phyloP scores from a whole-genome alignment of 2,888 invertebrate genomes.

The Drosophila neonasuta region DNA sequence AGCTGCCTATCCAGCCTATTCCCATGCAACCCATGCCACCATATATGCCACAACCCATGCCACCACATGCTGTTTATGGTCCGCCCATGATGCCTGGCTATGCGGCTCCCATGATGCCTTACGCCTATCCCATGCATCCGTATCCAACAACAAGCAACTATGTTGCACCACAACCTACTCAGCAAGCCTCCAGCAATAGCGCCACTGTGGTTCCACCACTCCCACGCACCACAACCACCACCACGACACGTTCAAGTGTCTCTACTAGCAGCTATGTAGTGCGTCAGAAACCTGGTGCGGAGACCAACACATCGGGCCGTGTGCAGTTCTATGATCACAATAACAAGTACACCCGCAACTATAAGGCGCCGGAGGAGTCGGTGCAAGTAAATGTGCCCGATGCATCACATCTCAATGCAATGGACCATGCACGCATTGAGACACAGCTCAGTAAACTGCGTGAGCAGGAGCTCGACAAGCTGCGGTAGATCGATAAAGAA shows the following conservation, averaged over 20 bases:
- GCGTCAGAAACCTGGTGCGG: slow-evolving; percentile 15
- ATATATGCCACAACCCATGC: slow-evolving; percentile 27
- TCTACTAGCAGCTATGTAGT: slow-evolving; percentile 34
- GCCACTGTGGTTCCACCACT: slow-evolving; percentile 4
- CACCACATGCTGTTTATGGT: slow-evolving; percentile 16
- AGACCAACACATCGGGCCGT: slow-evolving; percentile 23
- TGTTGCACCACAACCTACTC: neutral
- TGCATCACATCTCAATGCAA: slow-evolving; percentile 65
- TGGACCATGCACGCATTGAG: slow-evolving; percentile 77
- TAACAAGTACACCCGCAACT: slow-evolving; percentile 82
- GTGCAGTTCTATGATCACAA: slow-evolving; percentile 83
- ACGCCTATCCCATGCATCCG: slow-evolving; percentile 28
- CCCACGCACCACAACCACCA: slow-evolving; percentile 24
- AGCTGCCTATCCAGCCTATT: slow-evolving; percentile 3
- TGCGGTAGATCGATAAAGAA: slow-evolving; percentile 52
- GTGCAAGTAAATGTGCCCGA: slow-evolving; percentile 78
- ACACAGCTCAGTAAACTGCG: slow-evolving; percentile 57
- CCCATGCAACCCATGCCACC: slow-evolving; percentile 18
- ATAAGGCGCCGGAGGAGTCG: slow-evolving; percentile 73
- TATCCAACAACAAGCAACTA: slow-evolving; percentile 8
- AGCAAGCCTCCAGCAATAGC: neutral
- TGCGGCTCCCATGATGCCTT: slow-evolving; percentile 30
- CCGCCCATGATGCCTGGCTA: slow-evolving; percentile 12
- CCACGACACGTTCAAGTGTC: slow-evolving; percentile 15
- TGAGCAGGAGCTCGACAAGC: slow-evolving; percentile 66